A percentile compares a stretch with the other conserved stretches of the same genome.
phyloP scores from a whole-genome alignment of 2,888 invertebrate genomes.

The Tiliacea citrago region DNA sequence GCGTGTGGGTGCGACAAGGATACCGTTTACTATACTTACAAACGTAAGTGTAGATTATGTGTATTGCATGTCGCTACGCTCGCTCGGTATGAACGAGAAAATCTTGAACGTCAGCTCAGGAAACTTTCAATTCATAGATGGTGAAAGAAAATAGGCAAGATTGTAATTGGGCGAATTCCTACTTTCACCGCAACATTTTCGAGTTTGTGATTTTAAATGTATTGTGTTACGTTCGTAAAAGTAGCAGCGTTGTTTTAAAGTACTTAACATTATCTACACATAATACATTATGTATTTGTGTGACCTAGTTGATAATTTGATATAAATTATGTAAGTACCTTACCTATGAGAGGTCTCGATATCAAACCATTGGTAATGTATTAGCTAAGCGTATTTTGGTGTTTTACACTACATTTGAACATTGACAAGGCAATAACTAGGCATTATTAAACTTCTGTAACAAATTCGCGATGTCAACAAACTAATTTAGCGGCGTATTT shows the following conservation, averaged over 20 bases:
- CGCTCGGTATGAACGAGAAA: constrained; percentile 61
- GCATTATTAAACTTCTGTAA: too few relatives aligned
- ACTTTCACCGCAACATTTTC: constrained; percentile 52
- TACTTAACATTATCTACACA: constrained; percentile 33
- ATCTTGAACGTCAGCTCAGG: constrained; percentile 52
- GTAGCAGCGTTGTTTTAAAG: constrained; percentile 36
- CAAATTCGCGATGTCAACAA: constrained; percentile 27
- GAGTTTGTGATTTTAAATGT: constrained; percentile 9
- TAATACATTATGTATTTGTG: constrained; percentile 22
- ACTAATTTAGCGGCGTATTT: constrained; percentile 11
- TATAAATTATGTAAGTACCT: constrained; percentile 30
- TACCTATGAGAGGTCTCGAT: background rate
- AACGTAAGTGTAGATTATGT: constrained; percentile 62
- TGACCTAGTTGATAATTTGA: constrained; percentile 44
- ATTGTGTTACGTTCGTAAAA: constrained; percentile 29
- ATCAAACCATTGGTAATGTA: background rate
- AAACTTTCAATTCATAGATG: constrained; percentile 59
- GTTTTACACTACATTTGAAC: background rate
- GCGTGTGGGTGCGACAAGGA: constrained; percentile 76
- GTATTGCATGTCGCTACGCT: constrained; percentile 61
- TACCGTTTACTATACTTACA: constrained; percentile 65
- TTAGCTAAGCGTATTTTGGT: background rate
- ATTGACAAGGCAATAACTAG: background rate
- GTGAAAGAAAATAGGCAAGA: constrained; percentile 54
- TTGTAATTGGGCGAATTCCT: constrained; percentile 36